A percentile compares a stretch with the other conserved stretches of the same genome.
Evolutionary conservation across 2,888 invertebrate species (phyloP).

Genomic region (Diachrysia chrysitis): DNA sequence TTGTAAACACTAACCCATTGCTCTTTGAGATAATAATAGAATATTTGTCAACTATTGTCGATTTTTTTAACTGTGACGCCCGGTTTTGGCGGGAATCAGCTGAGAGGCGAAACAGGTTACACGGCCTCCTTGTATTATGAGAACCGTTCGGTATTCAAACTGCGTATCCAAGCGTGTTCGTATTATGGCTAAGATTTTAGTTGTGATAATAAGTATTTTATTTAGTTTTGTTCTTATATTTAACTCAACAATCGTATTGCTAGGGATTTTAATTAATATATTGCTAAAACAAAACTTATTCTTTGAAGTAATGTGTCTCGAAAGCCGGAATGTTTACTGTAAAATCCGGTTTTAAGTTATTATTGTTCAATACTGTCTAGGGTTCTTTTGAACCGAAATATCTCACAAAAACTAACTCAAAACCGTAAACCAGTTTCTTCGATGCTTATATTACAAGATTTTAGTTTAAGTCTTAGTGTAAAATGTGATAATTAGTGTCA

Average conservation of each 20-base stretch:
- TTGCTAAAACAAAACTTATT: not conserved
- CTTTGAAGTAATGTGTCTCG: not conserved
- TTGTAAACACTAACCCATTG: slow-evolving; percentile 47
- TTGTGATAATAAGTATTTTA: not conserved
- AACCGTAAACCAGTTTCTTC: not conserved
- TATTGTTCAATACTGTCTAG: not conserved
- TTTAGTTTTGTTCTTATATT: not conserved
- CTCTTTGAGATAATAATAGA: slow-evolving; percentile 36
- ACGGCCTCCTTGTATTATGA: slow-evolving; percentile 52
- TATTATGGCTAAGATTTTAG: not conserved
- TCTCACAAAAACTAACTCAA: not conserved
- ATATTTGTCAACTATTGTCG: slow-evolving; percentile 49
- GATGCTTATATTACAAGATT: not conserved
- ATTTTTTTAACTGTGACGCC: slow-evolving; percentile 55
- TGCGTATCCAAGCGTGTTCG: slow-evolving; percentile 5
- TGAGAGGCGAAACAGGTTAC: slow-evolving; percentile 58
- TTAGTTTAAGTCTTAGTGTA: not conserved
- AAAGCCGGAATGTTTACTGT: not conserved
- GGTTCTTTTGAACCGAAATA: not conserved
- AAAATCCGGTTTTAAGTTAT: not conserved
- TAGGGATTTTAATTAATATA: not conserved
- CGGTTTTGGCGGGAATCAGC: slow-evolving; percentile 63
- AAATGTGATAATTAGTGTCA: not conserved
- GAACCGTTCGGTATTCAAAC: slow-evolving; percentile 14
- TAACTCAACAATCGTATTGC: not conserved